phyloP scores from a whole-genome alignment of 2,888 invertebrate genomes.

The Autographa pulchrina region DNA sequence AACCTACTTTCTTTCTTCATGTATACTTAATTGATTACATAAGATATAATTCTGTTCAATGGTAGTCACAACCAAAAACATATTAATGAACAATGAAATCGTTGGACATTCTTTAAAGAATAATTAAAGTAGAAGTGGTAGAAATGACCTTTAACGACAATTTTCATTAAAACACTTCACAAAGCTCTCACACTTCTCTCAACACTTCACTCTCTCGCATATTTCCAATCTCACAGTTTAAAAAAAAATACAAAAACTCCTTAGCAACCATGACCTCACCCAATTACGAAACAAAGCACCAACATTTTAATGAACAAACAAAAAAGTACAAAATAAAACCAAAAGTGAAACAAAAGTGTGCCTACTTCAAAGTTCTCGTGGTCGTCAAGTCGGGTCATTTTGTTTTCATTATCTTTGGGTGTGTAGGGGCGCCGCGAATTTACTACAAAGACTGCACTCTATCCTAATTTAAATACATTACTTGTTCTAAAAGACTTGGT shows the following conservation, averaged over 20 bases:
- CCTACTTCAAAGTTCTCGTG: conserved; percentile 32
- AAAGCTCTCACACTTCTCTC: no score
- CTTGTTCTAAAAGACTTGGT: conserved; percentile 60
- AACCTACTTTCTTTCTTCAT: no score
- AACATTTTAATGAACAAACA: conserved; percentile 12
- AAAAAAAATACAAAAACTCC: background rate
- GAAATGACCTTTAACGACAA: no score
- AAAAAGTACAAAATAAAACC: conserved; percentile 16
- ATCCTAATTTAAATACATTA: conserved; percentile 77
- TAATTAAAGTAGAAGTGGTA: no score
- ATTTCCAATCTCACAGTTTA: background rate
- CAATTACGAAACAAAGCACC: conserved; percentile 4
- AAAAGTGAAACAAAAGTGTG: conserved; percentile 25
- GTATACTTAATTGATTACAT: no score
- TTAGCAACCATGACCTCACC: background rate
- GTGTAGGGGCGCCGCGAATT: conserved; percentile 49
- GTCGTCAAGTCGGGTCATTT: conserved; percentile 55
- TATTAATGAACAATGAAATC: no score
- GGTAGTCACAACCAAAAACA: no score
- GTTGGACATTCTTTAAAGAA: no score
- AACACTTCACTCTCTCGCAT: no score
- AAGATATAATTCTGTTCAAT: no score
- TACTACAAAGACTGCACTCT: conserved; percentile 61
- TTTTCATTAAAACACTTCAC: no score
- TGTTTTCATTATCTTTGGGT: conserved; percentile 65